phyloP scores from a whole-genome alignment of 37 sponge, comb jelly and placozoan genomes.

The Eunapius fragilis region DNA sequence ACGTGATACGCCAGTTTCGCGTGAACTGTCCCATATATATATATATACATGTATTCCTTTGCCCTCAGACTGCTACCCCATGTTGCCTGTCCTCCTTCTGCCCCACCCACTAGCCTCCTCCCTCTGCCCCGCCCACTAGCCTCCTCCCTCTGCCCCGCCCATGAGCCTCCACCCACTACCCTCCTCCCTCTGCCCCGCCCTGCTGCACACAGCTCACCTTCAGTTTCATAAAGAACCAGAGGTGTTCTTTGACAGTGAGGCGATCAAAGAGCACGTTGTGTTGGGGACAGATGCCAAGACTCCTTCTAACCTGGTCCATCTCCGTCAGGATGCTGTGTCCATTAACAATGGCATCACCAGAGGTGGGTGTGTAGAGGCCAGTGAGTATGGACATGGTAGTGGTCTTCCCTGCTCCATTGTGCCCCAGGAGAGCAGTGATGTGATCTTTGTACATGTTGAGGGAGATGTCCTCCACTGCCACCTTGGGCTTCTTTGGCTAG shows the following conservation, averaged over 20 bases:
- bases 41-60: too few relatives aligned
- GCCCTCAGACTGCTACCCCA: too few relatives aligned
- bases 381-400: slow-evolving; percentile 96
- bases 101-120: too few relatives aligned
- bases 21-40: too few relatives aligned
- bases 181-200: too few relatives aligned
- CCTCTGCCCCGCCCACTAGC: too few relatives aligned
- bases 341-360: slow-evolving; percentile 79
- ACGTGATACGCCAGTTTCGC: too few relatives aligned
- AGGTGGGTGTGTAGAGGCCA: slow-evolving; percentile 30
- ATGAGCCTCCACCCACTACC: too few relatives aligned
- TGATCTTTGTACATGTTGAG: slow-evolving; percentile 92
- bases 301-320: slow-evolving; percentile 83
- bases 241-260: slow-evolving; percentile 94
- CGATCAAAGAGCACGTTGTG: slow-evolving; percentile 94
- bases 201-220: too few relatives aligned
- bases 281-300: slow-evolving; percentile 95
- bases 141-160: too few relatives aligned
- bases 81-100: too few relatives aligned
- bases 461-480: slow-evolving; percentile 88
- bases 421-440: slow-evolving; percentile 95
- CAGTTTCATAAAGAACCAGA: slow-evolving; percentile 81
- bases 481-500: slow-evolving; percentile 31
- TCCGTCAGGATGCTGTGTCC: slow-evolving; percentile 73
- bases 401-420: slow-evolving; percentile 98